Base-by-base conservation (phyloP, 1,140 invertebrate genomes). In the Polypedilum pembai region DNA sequence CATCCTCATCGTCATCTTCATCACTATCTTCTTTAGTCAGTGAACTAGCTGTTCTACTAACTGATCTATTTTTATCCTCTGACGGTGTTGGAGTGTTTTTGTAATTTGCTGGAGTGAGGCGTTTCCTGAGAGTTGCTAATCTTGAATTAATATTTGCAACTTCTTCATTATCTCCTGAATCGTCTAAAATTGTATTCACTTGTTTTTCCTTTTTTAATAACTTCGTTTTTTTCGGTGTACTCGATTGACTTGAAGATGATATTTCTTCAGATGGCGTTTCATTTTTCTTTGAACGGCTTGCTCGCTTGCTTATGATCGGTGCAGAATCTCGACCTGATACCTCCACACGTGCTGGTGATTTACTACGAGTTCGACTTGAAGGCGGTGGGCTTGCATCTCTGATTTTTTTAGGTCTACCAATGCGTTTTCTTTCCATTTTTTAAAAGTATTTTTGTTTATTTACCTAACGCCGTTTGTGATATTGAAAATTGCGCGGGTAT, bases 101-200 rank as follows among this genome's bases (percentile, higher is more conserved):
- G 65, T 69, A 69, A 0, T 7, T 69, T 69, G 18, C 18, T 7
- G 65, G 65, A 69, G 15, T 69, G 17, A 18, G 8, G 2, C 65
- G 17, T 69, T 69, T 69, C 20, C 65, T 20, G 3, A 69, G 17
- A 8, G 65, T 20, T 8, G 65, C 15, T 21, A 69, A 5, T 69
- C 65, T n/a, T 7, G 65, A 8, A 20, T 18, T 69, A 8, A 69
- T 69, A 20, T 69, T 10, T 8, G 65, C 65, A 0, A 69, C 65
- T 20, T 69, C 65, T 20, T 69, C 65, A 69, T 69, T 69, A 69
- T 69, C 65, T 1, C 15, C 65, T 5, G 65, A 69, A 69, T 69
- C 65, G 3, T 69, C 65, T 12, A 20, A 18, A 7, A 69, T 18
- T 8, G 3, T 66, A 66, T 1, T 66, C 12, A 5, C 24, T 33